A percentile compares a stretch with the other conserved stretches of the same genome.
Evolutionary conservation across 2,113 vertebrate species (phyloP).

Genomic region (Mobula birostris): DNA sequence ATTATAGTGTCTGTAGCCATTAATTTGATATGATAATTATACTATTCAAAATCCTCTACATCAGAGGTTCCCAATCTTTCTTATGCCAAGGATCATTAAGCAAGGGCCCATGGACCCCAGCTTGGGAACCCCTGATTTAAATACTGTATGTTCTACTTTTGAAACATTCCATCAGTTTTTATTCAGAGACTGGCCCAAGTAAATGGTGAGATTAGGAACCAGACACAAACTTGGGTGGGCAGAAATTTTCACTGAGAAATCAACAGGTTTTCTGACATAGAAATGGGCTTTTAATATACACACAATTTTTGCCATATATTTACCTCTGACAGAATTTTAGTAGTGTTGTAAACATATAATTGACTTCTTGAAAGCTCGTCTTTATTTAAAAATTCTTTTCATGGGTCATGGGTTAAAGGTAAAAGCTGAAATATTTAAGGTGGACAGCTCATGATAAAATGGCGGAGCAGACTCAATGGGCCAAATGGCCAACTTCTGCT

Average conservation of each 20-base stretch:
- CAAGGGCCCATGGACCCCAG: no score
- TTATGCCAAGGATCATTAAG: no score
- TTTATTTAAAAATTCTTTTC: background rate
- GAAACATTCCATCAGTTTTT: background rate
- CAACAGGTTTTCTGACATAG: background rate
- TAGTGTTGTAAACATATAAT: background rate
- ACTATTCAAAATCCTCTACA: background rate
- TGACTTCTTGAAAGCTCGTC: background rate
- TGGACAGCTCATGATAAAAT: no score
- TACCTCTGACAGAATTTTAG: background rate
- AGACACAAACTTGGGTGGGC: background rate
- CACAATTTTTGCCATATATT: background rate
- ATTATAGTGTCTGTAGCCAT: background rate
- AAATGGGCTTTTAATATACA: background rate
- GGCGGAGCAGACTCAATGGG: no score
- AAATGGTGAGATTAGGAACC: background rate
- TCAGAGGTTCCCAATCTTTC: no score
- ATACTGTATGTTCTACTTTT: background rate
- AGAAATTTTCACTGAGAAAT: background rate
- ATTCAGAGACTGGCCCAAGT: background rate
- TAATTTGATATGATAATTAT: slow-evolving; percentile 1
- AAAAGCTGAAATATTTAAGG: no score
- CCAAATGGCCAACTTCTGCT: no score
- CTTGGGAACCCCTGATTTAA: no score
- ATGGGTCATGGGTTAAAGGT: no score